Evolutionary conservation across 2,888 invertebrate genomes (phyloP), one percentile per base, ranked within the genome.

Genomic region (Parnassius apollo): DNA sequence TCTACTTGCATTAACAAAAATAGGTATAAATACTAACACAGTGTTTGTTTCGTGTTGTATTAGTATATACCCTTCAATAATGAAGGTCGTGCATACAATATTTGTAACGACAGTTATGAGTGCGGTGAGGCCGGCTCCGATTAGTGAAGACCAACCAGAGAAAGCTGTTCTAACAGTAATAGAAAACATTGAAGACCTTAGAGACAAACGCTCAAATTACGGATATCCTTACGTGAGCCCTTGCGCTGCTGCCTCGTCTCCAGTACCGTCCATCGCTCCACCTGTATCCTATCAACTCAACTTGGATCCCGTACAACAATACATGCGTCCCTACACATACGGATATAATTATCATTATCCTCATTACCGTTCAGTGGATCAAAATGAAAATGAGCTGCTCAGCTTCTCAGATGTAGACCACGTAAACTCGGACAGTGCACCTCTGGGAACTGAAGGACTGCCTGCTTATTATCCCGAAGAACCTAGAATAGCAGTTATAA

Each of bases 11-110:
- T 70, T 74, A 71, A 73, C 72, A n/a, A 45, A 66, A 75, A 35
- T 35, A 35, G 7, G 76, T 85, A 85, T 86, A 84, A 86, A 88
- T 82, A 83, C 80, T 79, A 78, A 75, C 77, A 74, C 68, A 71
- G 68, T 68, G 59, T 69, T 66, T 66, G 68, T 71, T 71, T 68
- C 65, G 46, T 66, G 60, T 64, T 73, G 71, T 76, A 72, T 74
- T 81, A 79, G 72, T 71, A 69, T 12, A 74, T 69, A 68, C 65
- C 58, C 56, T 65, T 67, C 68, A 70, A 83, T 70, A 71, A 88
- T 88, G 88, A 82, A 82, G 78, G 71, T 76, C 61, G 72, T 77
- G 57, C 64, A 77, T 66, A 74, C 75, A 59, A 68, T 72, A 70
- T 77, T 73, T 65, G 65, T 75, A 42, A 74, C 78, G 42, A 75